Percentiles rank a stretch among this genome's conserved stretches.
Evolutionary conservation across 53 echinoderm and acorn worm genomes (phyloP).

Genomic region (Pentamera pediparva): DNA sequence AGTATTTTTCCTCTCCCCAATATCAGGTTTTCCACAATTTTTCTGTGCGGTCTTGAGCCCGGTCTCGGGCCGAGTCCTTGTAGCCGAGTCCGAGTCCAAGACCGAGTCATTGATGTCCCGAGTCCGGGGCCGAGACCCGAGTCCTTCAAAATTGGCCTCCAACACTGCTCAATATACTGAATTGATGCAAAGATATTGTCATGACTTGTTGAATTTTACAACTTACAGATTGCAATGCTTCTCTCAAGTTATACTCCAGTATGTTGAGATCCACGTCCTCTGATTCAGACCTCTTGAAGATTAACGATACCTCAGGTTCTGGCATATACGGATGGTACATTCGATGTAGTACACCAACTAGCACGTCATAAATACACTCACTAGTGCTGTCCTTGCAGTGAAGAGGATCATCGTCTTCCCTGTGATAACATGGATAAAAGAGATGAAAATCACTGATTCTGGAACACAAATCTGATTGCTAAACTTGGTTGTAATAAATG

Average conservation of each 20-base stretch:
- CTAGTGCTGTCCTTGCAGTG: conserved; percentile 76
- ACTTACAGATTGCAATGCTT: conserved; percentile 74
- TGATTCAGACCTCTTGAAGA: conserved; percentile 86
- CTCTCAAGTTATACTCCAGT: conserved; percentile 71
- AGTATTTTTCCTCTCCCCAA: too few relatives aligned
- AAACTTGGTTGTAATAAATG: too few relatives aligned
- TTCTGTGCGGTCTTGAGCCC: too few relatives aligned
- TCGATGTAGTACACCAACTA: conserved; percentile 64
- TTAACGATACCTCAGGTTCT: conserved; percentile 94
- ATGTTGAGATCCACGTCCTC: conserved; percentile 80
- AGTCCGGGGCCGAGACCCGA: too few relatives aligned
- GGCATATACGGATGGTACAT: conserved; percentile 76
- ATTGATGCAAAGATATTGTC: too few relatives aligned
- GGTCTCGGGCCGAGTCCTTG: too few relatives aligned
- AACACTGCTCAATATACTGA: too few relatives aligned
- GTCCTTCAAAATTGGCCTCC: too few relatives aligned
- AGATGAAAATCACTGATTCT: not conserved
- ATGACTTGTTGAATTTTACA: not conserved
- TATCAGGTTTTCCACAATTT: too few relatives aligned
- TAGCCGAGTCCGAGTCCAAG: too few relatives aligned
- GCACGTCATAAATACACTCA: conserved; percentile 67
- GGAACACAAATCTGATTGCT: too few relatives aligned
- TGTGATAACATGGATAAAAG: not conserved
- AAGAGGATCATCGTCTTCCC: conserved; percentile 54
- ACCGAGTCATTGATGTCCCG: too few relatives aligned